Evolutionary conservation across 2,113 vertebrate species (phyloP).

Genomic region (Onychorhynchus coronatus): DNA sequence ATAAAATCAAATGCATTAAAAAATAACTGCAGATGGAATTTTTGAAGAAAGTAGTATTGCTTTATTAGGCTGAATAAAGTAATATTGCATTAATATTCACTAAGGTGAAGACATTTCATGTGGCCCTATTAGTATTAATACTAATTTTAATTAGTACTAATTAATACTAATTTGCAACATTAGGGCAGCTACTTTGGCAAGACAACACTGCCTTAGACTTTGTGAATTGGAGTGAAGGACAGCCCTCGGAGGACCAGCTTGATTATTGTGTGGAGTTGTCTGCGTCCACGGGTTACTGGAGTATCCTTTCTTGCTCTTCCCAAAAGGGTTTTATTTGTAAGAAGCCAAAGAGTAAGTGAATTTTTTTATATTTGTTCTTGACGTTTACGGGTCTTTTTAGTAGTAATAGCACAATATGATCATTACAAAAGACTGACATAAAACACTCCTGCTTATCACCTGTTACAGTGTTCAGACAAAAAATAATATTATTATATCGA

Average conservation of each 20-base stretch:
- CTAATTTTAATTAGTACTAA: too few species aligned
- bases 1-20: neutral
- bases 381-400: neutral
- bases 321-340: slow-evolving; percentile 87
- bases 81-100: neutral
- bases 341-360: slow-evolving; percentile 81
- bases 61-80: neutral
- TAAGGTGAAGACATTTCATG: neutral
- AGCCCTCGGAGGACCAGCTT: slow-evolving; percentile 39
- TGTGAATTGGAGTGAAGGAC: slow-evolving; percentile 81
- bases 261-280: slow-evolving; percentile 76
- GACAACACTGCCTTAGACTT: slow-evolving; percentile 82
- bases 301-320: slow-evolving; percentile 71
- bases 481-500: neutral
- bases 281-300: slow-evolving; percentile 77
- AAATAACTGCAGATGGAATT: neutral
- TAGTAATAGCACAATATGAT: neutral
- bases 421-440: neutral
- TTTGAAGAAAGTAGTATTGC: neutral
- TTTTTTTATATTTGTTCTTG: neutral
- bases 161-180: neutral
- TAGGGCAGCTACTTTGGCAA: slow-evolving; percentile 82
- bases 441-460: neutral
- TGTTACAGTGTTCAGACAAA: neutral
- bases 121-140: neutral